Evolutionary conservation across 2,888 invertebrate species (phyloP), one percentile per base, ranked within the genome.

Genomic region (Watsonalla binaria): DNA sequence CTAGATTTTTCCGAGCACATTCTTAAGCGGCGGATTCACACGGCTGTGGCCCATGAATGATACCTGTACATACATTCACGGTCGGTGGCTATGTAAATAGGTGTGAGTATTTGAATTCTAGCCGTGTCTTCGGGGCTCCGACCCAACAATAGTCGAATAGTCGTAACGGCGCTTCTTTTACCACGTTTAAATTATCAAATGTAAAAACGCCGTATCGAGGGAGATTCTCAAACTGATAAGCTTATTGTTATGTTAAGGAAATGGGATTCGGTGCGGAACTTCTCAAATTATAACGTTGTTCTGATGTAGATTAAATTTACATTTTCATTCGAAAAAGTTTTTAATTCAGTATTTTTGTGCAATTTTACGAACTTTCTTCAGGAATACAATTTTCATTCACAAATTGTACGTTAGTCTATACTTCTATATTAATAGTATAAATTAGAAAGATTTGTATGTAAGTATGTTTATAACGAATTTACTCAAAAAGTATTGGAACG

Each of bases 81-180:
- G 88, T 87, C 80, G 77, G 75, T 86, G 87, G 74, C 81, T 88
- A 89, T 87, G 88, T 86, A 86, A 86, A 86, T 87, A 80, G 70
- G 74, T 42, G 42, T 11, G 42, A 42, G 42, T 69, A 75, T 82
- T 78, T 77, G 76, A 78, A 82, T 80, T 74, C 74, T 69, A 76
- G 66, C 72, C 74, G 62, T 66, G 60, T 65, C 67, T 62, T 58
- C 59, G 59, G 74, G 63, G 71, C 73, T 72, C 73, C 72, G 72
- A 59, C 62, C 56, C 68, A 55, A 51, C 49, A 65, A 8, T 11
- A 42, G 9, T 68, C 73, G 71, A 73, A 74, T 73, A 15, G 37
- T 6, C 13, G 34, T 35, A 48, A 48, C 47, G 49, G 49, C 42
- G 11, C 42, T 5, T 8, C 42, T 42, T 42, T 11, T 42, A 42